Evolutionary conservation across 2,113 vertebrate genomes (phyloP).

Genomic region (Toxostoma redivivum): DNA sequence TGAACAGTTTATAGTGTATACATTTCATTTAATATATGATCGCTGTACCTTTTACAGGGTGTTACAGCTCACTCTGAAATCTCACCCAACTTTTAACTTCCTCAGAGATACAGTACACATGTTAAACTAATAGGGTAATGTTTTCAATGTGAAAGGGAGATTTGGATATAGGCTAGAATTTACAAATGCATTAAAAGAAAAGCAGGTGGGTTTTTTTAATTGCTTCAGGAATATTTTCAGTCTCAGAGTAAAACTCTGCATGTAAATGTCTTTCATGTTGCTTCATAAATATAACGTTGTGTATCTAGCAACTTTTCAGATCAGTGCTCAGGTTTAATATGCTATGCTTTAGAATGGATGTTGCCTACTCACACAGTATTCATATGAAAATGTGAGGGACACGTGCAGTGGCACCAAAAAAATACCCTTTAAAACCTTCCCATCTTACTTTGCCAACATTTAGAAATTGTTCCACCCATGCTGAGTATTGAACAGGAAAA

Average conservation of each 20-base stretch:
- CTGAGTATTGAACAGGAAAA: constrained; percentile 5
- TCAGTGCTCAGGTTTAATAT: background rate
- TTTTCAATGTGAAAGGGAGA: background rate
- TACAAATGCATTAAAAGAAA: background rate
- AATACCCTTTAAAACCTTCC: background rate
- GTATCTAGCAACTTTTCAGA: background rate
- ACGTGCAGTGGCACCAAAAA: background rate
- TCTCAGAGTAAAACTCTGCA: background rate
- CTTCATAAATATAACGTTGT: background rate
- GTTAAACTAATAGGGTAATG: background rate
- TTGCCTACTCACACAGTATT: background rate
- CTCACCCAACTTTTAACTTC: background rate
- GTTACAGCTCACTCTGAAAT: background rate
- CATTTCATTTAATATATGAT: background rate
- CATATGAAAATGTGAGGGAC: background rate
- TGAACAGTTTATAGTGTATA: background rate
- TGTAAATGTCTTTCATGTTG: background rate
- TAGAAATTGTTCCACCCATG: background rate
- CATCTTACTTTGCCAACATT: background rate
- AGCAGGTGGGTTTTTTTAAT: background rate
- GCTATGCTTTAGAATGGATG: background rate
- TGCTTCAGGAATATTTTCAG: background rate
- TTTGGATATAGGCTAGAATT: background rate
- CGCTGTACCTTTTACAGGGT: background rate
- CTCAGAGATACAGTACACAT: background rate